phyloP scores from a whole-genome alignment of 2,797 vertebrate genomes.

The Coluber constrictor region DNA sequence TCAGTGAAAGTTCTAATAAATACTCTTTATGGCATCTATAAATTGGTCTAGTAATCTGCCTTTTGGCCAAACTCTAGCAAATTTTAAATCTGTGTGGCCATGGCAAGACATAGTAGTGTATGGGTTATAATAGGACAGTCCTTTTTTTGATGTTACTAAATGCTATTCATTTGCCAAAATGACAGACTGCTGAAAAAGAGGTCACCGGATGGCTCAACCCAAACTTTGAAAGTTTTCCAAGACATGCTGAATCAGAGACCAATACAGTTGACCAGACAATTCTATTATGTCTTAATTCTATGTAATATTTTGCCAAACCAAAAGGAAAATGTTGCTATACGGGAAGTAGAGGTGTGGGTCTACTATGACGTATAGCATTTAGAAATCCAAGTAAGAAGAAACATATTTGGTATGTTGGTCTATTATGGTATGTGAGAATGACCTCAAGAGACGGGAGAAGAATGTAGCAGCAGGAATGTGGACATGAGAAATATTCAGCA shows the following conservation, averaged over 20 bases:
- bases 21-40: neutral
- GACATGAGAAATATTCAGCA: neutral
- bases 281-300: neutral
- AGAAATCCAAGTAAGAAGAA: neutral
- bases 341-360: neutral
- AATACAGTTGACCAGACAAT: neutral
- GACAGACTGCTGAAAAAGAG: neutral
- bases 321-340: neutral
- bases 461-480: neutral
- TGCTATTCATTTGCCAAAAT: neutral
- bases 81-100: neutral
- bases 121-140: neutral
- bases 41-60: neutral
- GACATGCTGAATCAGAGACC: neutral
- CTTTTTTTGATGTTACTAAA: neutral
- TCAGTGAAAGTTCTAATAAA: neutral
- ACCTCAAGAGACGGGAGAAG: neutral
- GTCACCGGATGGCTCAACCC: neutral
- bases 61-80: neutral
- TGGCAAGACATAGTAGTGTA: neutral
- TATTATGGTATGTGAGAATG: neutral
- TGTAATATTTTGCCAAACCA: neutral
- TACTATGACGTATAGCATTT: neutral
- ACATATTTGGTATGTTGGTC: neutral
- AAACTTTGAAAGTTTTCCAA: neutral